phyloP scores from a whole-genome alignment of 2,888 invertebrate genomes.

The Pterostichus madidus region DNA sequence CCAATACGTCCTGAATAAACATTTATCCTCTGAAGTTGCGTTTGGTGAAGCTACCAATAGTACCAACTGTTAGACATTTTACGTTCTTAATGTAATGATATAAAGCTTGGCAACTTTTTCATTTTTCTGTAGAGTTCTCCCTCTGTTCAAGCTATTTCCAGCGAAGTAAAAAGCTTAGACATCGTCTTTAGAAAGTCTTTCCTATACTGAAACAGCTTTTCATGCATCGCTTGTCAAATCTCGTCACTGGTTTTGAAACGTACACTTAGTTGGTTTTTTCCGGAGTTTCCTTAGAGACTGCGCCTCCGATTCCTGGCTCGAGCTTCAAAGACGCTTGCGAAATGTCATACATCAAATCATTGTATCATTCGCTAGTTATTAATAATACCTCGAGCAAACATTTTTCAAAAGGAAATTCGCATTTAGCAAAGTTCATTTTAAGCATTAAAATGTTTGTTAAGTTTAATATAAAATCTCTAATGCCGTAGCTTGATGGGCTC shows the following conservation, averaged over 20 bases:
- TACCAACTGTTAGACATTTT: not conserved
- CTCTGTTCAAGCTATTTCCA: conserved; percentile 17
- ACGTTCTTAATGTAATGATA: conserved; percentile 48
- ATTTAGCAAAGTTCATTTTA: no score
- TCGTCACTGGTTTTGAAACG: conserved; percentile 47
- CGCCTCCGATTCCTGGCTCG: not conserved
- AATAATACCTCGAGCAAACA: no score
- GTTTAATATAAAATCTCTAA: no score
- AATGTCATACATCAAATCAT: no score
- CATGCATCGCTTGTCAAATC: conserved; percentile 54
- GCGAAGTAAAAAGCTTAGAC: conserved; percentile 49
- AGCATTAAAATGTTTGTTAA: no score
- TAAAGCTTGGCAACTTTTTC: conserved; percentile 20
- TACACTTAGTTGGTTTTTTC: conserved; percentile 45
- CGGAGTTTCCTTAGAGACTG: conserved; percentile 10
- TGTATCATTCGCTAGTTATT: no score
- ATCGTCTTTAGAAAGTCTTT: conserved; percentile 47
- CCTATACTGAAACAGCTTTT: conserved; percentile 50
- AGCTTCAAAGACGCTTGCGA: no score
- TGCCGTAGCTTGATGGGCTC: no score
- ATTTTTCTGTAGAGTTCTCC: conserved; percentile 20
- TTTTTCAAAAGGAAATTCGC: no score
- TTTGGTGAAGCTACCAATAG: no score
- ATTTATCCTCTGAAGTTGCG: no score
- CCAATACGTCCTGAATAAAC: no score